Evolutionary conservation across 1,140 invertebrate species (phyloP).

Genomic region (Gryllus bimaculatus): DNA sequence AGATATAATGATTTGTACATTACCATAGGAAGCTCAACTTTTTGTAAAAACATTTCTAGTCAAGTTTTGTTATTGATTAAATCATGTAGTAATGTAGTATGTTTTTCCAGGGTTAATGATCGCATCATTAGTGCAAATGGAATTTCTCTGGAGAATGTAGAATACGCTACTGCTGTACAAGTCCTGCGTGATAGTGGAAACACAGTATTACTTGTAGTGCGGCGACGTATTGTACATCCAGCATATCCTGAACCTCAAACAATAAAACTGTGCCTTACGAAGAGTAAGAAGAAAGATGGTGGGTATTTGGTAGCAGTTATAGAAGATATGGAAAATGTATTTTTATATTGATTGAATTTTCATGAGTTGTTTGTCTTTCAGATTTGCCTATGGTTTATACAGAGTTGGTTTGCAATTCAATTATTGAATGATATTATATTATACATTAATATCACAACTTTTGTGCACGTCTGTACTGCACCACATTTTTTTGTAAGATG

Average conservation of each 20-base stretch:
- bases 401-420: too few species aligned
- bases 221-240: conserved; percentile 55
- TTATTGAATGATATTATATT: too few species aligned
- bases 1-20: too few species aligned
- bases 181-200: conserved; percentile 81
- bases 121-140: conserved; percentile 94
- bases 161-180: conserved; percentile 86
- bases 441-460: too few species aligned
- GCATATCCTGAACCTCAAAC: conserved; percentile 49
- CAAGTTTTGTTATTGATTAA: too few species aligned
- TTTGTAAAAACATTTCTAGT: too few species aligned
- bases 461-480: too few species aligned
- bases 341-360: neutral
- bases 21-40: too few species aligned
- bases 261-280: conserved; percentile 72
- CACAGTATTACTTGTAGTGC: conserved; percentile 79
- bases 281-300: conserved; percentile 93
- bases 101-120: conserved; percentile 81
- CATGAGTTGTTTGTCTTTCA: neutral
- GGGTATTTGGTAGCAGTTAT: conserved; percentile 21
- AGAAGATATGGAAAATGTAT: neutral
- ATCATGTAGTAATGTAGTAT: neutral
- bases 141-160: conserved; percentile 90
- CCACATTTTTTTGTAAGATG: too few species aligned
- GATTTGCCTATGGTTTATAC: too few species aligned